Evolutionary conservation across 2,113 vertebrate species (phyloP), one percentile per base, ranked within the genome.

Genomic region (Chloroceryle aenea): DNA sequence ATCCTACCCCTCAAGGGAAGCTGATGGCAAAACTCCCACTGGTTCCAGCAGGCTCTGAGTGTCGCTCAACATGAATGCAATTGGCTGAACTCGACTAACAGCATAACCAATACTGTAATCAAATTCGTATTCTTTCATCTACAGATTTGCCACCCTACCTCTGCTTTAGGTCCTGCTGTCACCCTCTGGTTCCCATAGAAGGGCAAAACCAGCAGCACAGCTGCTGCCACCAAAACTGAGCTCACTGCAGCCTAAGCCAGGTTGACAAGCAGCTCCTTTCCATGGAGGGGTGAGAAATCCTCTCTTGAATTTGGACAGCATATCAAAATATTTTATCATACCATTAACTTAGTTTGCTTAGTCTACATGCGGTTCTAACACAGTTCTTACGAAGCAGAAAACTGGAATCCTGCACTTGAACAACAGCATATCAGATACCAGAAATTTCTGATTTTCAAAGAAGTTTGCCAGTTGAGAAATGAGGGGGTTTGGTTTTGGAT

Each of bases 1-100:
- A 94, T 74, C 68, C 75, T 52, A 20, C 9, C 77, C 67, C 55
- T 34, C 16, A 40, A 63, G 82, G 82, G 56, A 90, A 90, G 34
- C 47, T 67, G 56, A 93, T 77, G 59, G 85, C 90, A 91, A 63
- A 88, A 84, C 32, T 90, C 52, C 50, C 78, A 59, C 56, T 42
- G 61, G 34, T 17, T 80, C 61, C 75, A 93, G 18, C 47, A 90
- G 67, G 34, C 50, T 69, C 62, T 72, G 48, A 20, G 27, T 22
- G 16, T 45, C 85, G 67, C n/a, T 91, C 55, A 87, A n/a, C 36
- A 26, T 27, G 85, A 94, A 77, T 67, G 23, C 42, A 66, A 67
- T 50, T 62, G 59, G 36, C 23, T 53, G 34, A 88, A 88, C 50
- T n/a, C 56, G 47, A 30, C 47, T 87, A 93, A 77, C 9, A 75